Conservation (phyloP, 2,113 vertebrate genomes). For the Prunella himalayana region DNA sequence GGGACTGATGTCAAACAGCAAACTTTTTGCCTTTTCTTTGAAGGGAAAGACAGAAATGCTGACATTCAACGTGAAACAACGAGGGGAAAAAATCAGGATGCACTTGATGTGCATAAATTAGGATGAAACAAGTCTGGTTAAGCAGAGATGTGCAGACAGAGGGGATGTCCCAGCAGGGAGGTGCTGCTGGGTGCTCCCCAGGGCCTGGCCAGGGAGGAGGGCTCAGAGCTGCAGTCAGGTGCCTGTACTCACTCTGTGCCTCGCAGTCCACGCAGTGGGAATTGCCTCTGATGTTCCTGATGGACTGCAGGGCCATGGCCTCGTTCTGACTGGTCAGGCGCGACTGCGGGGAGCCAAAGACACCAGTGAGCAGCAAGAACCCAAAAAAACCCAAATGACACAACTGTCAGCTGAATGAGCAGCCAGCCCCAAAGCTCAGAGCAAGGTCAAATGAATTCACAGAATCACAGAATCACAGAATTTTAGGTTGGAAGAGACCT, state of each 20-base stretch:
- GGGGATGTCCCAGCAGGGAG: neutral
- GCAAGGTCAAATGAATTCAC: rapidly evolving
- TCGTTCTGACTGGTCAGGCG: constrained; percentile 93
- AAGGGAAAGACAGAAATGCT: neutral
- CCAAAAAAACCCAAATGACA: neutral
- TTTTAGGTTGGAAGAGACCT: no score
- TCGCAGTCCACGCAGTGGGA: constrained; percentile 93
- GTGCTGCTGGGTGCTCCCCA: neutral
- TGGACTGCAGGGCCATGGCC: constrained; percentile 92
- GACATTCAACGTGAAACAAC: neutral
- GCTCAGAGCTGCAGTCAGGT: neutral
- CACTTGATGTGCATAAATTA: neutral
- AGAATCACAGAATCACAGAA: no score
- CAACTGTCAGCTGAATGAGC: neutral
- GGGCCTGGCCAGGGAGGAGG: neutral
- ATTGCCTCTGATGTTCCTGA: constrained; percentile 88
- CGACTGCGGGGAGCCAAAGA: constrained; percentile 72
- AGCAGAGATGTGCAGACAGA: neutral
- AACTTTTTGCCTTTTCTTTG: neutral
- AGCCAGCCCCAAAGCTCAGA: neutral
- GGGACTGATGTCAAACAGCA: neutral
- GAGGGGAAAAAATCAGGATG: neutral
- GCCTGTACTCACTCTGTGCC: constrained; percentile 82
- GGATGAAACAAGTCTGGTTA: neutral
- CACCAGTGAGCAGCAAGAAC: neutral